A percentile compares a stretch with the other conserved stretches of the same genome.
Evolutionary conservation across 2,113 vertebrate species (phyloP).

Genomic region (Penelope pileata): DNA sequence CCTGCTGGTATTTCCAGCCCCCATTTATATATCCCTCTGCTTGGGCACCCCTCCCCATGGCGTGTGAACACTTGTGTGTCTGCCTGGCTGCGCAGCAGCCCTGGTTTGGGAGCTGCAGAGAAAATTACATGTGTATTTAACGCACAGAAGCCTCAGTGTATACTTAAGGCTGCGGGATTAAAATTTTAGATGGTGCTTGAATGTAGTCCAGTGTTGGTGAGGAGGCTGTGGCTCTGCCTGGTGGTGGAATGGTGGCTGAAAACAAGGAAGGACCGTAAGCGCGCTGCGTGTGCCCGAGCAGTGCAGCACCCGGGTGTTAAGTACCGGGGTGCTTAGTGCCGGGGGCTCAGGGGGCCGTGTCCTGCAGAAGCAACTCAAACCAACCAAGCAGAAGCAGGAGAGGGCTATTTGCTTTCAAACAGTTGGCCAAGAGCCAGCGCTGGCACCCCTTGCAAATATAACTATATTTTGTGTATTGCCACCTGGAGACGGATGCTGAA

Average conservation of each 20-base stretch:
- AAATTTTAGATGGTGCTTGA: not conserved
- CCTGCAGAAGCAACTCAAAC: constrained; percentile 1
- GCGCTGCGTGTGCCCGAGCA: rapidly evolving
- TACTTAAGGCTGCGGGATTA: not conserved
- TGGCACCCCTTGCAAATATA: constrained; percentile 15
- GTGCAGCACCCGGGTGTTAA: not conserved
- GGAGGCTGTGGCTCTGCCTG: not conserved
- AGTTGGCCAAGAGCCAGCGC: not conserved
- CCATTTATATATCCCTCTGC: not conserved
- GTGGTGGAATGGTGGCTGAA: constrained; percentile 9
- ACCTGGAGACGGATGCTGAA: not conserved
- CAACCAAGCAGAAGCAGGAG: not conserved
- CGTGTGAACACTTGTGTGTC: rapidly evolving
- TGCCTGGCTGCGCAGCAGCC: rapidly evolving
- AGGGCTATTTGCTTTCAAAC: not conserved
- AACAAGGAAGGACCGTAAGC: not conserved
- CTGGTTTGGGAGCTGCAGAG: not conserved
- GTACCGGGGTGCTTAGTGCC: not conserved
- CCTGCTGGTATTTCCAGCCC: not conserved
- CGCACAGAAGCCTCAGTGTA: not conserved
- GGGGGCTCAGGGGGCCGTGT: not conserved
- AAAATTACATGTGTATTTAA: not conserved
- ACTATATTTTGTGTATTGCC: not conserved
- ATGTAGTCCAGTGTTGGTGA: not conserved
- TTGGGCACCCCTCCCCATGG: not conserved